Percentiles rank a stretch among this genome's conserved stretches.
These are phyloP conservation scores for Hemithea aestivaria DNA, from an alignment of 2,888 invertebrate genomes.

Conservation along the genomic window DNA sequence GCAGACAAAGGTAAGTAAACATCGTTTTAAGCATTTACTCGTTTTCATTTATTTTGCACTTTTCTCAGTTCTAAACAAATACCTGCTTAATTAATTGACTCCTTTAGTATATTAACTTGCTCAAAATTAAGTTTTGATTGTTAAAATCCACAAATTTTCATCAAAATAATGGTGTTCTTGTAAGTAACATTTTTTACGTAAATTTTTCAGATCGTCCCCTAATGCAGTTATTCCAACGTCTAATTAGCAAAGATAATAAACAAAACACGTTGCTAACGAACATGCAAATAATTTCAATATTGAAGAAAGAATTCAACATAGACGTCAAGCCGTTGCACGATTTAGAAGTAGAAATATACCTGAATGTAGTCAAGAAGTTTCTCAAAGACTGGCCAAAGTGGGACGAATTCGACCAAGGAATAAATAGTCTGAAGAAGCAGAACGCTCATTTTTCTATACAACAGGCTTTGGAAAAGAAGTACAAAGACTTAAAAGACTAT, in stretches of 20 bases:
- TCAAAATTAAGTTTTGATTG: too few species aligned
- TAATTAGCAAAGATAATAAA: conserved; percentile 49
- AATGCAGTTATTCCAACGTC: conserved; percentile 47
- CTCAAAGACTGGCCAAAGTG: conserved; percentile 65
- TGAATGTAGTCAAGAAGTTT: conserved; percentile 57
- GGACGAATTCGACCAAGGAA: conserved; percentile 51
- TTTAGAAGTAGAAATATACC: conserved; percentile 53
- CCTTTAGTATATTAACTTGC: too few species aligned
- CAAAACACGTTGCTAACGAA: conserved; percentile 58
- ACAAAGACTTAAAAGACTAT: conserved; percentile 46
- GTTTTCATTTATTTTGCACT: too few species aligned
- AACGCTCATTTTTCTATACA: conserved; percentile 30
- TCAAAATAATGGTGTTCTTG: too few species aligned
- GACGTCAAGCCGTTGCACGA: conserved; percentile 39
- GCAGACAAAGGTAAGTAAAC: conserved; percentile 7
- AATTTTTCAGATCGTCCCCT: conserved; percentile 49
- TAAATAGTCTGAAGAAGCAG: conserved; percentile 36
- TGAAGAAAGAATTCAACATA: conserved; percentile 51
- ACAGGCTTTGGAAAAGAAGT: conserved; percentile 42
- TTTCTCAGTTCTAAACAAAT: too few species aligned
- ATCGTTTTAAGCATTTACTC: too few species aligned
- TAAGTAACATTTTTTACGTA: too few species aligned
- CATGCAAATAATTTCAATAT: conserved; percentile 50
- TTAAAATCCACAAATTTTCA: too few species aligned
- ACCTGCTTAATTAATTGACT: too few species aligned